phyloP scores from a whole-genome alignment of 1,140 invertebrate species.

The Delia radicum region DNA sequence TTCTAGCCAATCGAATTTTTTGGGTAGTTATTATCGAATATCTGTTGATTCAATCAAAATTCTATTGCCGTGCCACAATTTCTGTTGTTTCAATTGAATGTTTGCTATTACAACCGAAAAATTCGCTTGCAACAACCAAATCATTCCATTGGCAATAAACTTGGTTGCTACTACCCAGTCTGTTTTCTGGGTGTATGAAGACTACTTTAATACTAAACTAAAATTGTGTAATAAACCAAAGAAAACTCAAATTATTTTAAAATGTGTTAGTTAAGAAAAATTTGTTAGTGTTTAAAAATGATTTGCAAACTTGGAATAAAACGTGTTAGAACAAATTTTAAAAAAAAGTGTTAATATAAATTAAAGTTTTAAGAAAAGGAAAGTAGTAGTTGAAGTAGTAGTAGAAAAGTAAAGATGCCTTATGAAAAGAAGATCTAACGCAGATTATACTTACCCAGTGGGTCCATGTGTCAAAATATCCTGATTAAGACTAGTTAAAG shows the following conservation, averaged over 20 bases:
- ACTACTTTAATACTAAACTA: too few relatives aligned
- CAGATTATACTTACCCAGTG: slow-evolving; percentile 34
- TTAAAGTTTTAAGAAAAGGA: neutral
- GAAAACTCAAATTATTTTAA: neutral
- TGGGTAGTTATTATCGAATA: too few relatives aligned
- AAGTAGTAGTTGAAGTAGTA: neutral
- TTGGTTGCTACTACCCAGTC: too few relatives aligned
- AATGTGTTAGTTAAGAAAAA: neutral
- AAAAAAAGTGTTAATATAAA: neutral
- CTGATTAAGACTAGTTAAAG: slow-evolving; percentile 45
- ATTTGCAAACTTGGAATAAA: neutral
- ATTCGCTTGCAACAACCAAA: too few relatives aligned
- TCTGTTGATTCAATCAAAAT: too few relatives aligned
- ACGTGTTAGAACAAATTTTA: too few relatives aligned
- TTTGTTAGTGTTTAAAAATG: neutral
- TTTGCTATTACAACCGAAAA: too few relatives aligned
- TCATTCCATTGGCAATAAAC: too few relatives aligned
- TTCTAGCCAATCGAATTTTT: too few relatives aligned
- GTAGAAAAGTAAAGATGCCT: neutral
- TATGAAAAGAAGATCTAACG: neutral
- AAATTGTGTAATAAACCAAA: neutral
- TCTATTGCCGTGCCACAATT: too few relatives aligned
- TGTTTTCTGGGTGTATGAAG: too few relatives aligned
- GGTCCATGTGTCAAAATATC: slow-evolving; percentile 37
- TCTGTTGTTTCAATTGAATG: too few relatives aligned